Base-by-base conservation (phyloP, 2,797 vertebrate genomes). In the Syndactyla subalaris region DNA sequence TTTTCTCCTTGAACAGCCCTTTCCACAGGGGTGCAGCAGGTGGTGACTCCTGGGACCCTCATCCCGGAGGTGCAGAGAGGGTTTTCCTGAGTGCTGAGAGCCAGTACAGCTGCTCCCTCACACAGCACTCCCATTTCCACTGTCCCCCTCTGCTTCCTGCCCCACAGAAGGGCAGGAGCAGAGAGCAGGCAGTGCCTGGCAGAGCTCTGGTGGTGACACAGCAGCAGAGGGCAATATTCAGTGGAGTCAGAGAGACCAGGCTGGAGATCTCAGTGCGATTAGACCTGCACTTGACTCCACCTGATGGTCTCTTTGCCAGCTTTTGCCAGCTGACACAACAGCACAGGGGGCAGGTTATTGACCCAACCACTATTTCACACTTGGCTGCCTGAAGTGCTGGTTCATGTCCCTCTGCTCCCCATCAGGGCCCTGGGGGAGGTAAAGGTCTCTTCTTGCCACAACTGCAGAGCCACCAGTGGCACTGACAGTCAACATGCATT, bases 1-100 rank as follows among this genome's bases (percentile, higher is more conserved):
- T 96, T 91, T 96, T 93, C 88, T 95, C 92, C 80, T 97, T 95
- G 67, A 92, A 8, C 48, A 75, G 61, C 65, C 93, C 85, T 96
- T 92, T 90, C 52, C 67, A 30, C 1, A 0, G n/a, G 46, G 38
- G 3, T 73, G 32, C 24, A 24, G 49, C 0, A n/a, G 15, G 7
- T 0, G 0, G 52, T 45, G 82, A 63, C 41, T 93, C 79, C 45
- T 3, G 3, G 51, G 51, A n/a, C 66, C 46, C 1, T 51, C 61
- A 2, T 20, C 14, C 36, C 23, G 59, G 30, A 41, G 34, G 17
- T 59, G 81, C 43, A 72, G 22, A 38, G 5, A 10, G 51, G 11
- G 16, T 20, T 76, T 48, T 54, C 41, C 63, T 84, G 51, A 55
- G 41, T 27, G 32, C 32, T 38, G 3, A 59, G 75, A 70, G 57